phyloP scores from a whole-genome alignment of 2,888 invertebrate species.

The Dysmachus trigonus region DNA sequence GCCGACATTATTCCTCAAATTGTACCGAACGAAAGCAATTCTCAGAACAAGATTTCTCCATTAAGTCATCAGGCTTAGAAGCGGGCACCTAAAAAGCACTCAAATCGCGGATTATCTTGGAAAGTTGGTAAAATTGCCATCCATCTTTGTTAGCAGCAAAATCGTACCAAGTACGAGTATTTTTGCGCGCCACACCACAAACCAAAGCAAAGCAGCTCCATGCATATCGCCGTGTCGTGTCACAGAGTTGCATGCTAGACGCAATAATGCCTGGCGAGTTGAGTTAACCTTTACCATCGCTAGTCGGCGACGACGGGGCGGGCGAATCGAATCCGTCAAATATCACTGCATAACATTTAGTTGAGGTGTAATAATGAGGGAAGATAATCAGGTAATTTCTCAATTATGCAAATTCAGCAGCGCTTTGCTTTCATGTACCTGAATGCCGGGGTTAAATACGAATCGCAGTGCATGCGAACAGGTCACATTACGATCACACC shows the following conservation, averaged over 20 bases:
- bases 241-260: not conserved
- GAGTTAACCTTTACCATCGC: not conserved
- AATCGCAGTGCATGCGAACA: not conserved
- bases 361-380: not conserved
- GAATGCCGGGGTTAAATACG: not conserved
- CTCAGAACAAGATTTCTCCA: not conserved
- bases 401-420: not conserved
- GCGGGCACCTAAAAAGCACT: not conserved
- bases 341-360: not conserved
- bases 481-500: not conserved
- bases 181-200: not conserved
- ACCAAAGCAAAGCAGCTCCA: not conserved
- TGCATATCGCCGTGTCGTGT: not conserved
- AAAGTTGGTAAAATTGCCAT: not conserved
- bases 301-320: not conserved
- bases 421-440: not conserved
- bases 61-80: not conserved
- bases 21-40: not conserved
- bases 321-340: not conserved
- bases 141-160: not conserved
- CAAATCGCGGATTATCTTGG: not conserved
- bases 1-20: not conserved
- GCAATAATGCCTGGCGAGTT: not conserved
- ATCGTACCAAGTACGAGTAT: not conserved
- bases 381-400: not conserved